Conservation (phyloP, 2,113 vertebrate species). For the Lonchura striata region DNA sequence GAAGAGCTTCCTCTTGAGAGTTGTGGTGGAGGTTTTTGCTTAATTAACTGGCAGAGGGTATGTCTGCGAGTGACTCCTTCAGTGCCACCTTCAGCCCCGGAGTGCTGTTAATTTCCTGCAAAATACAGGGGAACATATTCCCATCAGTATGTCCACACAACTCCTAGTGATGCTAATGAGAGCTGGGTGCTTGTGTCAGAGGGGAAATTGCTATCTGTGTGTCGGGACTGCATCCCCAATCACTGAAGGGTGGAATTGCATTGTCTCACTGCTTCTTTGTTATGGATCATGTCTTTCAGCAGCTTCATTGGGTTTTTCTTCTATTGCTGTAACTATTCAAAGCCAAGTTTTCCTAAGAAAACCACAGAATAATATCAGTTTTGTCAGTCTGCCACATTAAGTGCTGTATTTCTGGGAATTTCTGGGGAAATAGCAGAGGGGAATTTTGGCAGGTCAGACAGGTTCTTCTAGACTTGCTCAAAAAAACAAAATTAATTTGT, state of each 20-base stretch:
- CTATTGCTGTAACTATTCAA: neutral
- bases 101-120: slow-evolving; percentile 58
- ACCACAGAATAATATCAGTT: neutral
- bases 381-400: neutral
- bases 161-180: slow-evolving; percentile 53
- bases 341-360: slow-evolving; percentile 22
- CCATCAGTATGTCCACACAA: slow-evolving; percentile 6
- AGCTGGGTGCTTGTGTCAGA: slow-evolving; percentile 38
- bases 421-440: neutral
- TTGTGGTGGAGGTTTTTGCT: slow-evolving; percentile 32
- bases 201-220: slow-evolving; percentile 6
- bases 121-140: neutral
- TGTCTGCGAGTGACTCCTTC: slow-evolving; percentile 13
- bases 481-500: slow-evolving; percentile 44
- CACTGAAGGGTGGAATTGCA: neutral
- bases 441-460: neutral
- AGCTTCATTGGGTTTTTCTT: neutral
- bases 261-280: neutral
- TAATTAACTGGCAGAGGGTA: slow-evolving; percentile 57
- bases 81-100: slow-evolving; percentile 42
- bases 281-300: neutral
- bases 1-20: slow-evolving; percentile 12
- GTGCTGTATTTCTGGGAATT: slow-evolving; percentile 11
- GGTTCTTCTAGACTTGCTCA: slow-evolving; percentile 29
- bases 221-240: neutral